Evolutionary conservation across 2,888 invertebrate genomes (phyloP), one percentile per base, ranked within the genome.

Genomic region (Orchesellides sinensis): DNA sequence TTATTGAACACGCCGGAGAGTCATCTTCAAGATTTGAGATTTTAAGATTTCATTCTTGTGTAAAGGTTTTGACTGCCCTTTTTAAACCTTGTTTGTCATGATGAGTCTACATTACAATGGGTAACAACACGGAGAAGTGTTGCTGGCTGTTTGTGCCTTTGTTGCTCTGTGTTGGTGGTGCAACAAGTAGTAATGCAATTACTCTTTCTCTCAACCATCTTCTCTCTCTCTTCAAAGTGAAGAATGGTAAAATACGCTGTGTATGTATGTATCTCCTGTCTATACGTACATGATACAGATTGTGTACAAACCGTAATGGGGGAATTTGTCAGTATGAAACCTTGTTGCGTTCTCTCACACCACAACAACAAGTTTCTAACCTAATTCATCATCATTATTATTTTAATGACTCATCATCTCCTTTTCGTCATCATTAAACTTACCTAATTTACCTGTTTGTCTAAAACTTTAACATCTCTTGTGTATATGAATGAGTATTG

Each of bases 61-160:
- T 49, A 49, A 59, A 73, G 49, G 59, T 73, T 73, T 73, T 73
- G 73, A 73, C 73, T 73, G 63, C 59, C 29, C 73, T 73, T 73
- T 73, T 61, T 63, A 63, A 49, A 73, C 63, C 73, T 73, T 61
- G 63, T 73, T 73, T 73, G 73, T 73, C 61, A 73, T 63, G 72
- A 72, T 59, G 59, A 72, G 35, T 72, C 59, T 27, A 59, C 45
- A 73, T 73, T 61, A 63, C 73, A 73, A 73, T 63, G 21, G 73
- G 47, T 32, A 72, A 47, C 59, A 63, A 63, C 73, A 63, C 73
- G 73, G 49, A 73, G 73, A 73, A 73, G 73, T 73, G 73, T 73
- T 61, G 29, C 63, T 73, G 63, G 19, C 73, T 63, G 47, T 21
- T 56, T 40, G 56, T 35, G 35, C 54, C 35, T 73, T 63, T 73